A percentile compares a stretch with the other conserved stretches of the same genome.
phyloP scores from a whole-genome alignment of 2,888 invertebrate species.

The Eudasyphora cyanicolor region DNA sequence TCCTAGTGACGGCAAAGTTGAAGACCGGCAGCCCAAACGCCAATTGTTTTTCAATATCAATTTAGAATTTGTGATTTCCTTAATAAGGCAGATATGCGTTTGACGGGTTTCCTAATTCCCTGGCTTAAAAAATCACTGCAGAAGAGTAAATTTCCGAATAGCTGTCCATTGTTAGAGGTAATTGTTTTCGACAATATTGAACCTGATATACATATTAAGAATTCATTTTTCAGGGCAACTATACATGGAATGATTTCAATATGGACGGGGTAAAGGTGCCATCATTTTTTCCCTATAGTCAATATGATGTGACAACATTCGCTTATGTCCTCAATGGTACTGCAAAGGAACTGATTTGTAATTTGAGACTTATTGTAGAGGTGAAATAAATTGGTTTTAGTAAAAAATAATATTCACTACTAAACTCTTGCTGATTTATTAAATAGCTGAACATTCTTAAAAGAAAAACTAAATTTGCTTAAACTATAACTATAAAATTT shows the following conservation, averaged over 20 bases:
- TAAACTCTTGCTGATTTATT: too few species aligned
- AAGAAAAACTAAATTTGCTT: too few species aligned
- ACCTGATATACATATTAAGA: not conserved
- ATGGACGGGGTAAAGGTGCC: not conserved
- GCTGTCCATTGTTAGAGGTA: not conserved
- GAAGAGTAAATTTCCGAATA: not conserved
- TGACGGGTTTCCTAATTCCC: not conserved
- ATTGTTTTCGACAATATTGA: too few species aligned
- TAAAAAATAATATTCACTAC: not conserved
- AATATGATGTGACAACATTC: not conserved
- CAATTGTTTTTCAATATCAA: not conserved
- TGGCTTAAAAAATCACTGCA: not conserved
- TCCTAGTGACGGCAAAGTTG: not conserved
- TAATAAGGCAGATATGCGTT: not conserved
- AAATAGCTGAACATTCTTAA: too few species aligned
- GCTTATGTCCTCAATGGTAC: not conserved
- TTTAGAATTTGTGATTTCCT: not conserved
- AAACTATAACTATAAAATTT: too few species aligned
- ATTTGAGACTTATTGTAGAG: not conserved
- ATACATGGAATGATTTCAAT: not conserved
- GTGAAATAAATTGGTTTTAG: not conserved
- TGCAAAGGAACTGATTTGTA: not conserved
- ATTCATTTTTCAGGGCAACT: not conserved
- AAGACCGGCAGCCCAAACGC: not conserved
- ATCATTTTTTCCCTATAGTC: not conserved